Base-by-base conservation (phyloP, 2,113 vertebrate species). In the Narcine bancroftii region DNA sequence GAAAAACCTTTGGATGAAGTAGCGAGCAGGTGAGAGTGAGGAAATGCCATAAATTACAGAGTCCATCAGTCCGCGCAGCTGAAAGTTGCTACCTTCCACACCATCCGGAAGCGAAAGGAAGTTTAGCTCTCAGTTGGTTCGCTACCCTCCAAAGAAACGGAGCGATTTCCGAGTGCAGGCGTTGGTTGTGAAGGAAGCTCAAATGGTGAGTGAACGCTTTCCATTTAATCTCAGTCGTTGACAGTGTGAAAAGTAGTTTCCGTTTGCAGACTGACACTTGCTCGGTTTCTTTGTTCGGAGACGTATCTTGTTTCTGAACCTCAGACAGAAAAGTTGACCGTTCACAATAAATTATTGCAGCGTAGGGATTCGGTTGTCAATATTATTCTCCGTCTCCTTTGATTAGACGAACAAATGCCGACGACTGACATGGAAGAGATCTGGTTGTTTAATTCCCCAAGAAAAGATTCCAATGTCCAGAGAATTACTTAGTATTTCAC, bases 141-240 rank as follows among this genome's bases (percentile, higher is more conserved):
- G 5, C 29, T n/a, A 19, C n/a, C 9, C 53, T 87, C 53, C 53
- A 60, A 85, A n/a, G 53, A 39, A n/a, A 60, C 81, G 39, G 47
- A 83, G 17, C 7, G 81, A 60, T 87, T 63, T 21, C 81, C 36
- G 56, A 87, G 53, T 36, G 13, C 53, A 36, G 9, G 81, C 81
- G 2, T 50, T 56, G 81, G 36, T 85, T 50, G 45, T 33, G 45
- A n/a, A 24, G 47, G 13, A 83, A 83, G 24, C 26, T 83, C 81
- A 60, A 63, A 87, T 87, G 81, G 81, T 87, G 81, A 87, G 81
- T 60, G 33, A 87, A 87, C 17, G 17, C 26, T 33, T 60, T 83
- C 45, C 26, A 26, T 53, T 63, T 56, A 87, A 60, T 17, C 11
- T 15, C 15, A 15, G 47, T 33, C 24, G 1, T 11, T 5, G 79